Conservation (phyloP, 2,888 invertebrate species). For the Plagodis pulveraria region DNA sequence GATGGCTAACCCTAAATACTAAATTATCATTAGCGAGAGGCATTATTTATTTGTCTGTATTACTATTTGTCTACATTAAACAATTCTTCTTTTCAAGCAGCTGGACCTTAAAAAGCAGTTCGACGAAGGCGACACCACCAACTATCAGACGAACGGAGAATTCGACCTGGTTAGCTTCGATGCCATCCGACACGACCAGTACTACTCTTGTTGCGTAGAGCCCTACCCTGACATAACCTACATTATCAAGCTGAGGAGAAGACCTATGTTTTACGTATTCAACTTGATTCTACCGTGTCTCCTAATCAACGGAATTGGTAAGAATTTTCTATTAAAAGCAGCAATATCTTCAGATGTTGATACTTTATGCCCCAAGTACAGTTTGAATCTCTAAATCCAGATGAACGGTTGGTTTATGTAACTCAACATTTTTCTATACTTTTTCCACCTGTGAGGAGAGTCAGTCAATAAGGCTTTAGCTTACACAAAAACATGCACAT, state of each 20-base stretch:
- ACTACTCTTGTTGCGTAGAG: conserved; percentile 92
- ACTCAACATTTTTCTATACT: too few species aligned
- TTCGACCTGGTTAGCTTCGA: conserved; percentile 93
- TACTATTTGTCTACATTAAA: not conserved
- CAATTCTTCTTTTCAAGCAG: conserved; percentile 60
- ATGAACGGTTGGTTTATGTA: too few species aligned
- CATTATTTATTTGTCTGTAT: too few species aligned
- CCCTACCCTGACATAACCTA: conserved; percentile 94
- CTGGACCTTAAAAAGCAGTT: conserved; percentile 91
- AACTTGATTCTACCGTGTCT: conserved; percentile 94
- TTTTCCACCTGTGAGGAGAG: too few species aligned
- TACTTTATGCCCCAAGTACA: too few species aligned
- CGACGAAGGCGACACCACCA: conserved; percentile 93
- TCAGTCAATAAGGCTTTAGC: too few species aligned
- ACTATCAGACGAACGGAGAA: conserved; percentile 96
- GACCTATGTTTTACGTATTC: conserved; percentile 94
- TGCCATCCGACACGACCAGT: conserved; percentile 88
- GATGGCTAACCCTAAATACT: too few species aligned
- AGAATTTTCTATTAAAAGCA: conserved; percentile 44
- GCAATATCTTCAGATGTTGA: too few species aligned
- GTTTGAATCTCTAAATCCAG: too few species aligned
- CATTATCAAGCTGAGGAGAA: conserved; percentile 89
- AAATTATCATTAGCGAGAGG: too few species aligned
- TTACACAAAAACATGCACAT: too few species aligned
- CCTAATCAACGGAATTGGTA: conserved; percentile 93